Base-by-base conservation (phyloP, 2,113 vertebrate species). In the Himantopus leucocephalus region DNA sequence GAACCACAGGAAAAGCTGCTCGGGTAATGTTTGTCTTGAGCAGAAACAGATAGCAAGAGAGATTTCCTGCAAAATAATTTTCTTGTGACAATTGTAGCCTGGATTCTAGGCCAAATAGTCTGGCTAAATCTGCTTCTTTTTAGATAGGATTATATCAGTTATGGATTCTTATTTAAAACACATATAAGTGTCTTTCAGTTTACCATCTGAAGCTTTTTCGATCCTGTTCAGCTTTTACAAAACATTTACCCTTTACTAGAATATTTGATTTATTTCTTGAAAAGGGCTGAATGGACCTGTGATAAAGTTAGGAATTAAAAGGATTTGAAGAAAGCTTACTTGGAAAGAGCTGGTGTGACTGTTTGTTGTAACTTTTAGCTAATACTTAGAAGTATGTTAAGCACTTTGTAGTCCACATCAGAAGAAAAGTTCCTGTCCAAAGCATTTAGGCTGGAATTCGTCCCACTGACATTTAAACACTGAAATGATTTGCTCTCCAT, bases 1-100 rank as follows among this genome's bases (percentile, higher is more conserved):
- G 90, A 66, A 50, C 50, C 53, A 77, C 66, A 71, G 92, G 92
- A 97, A 94, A 95, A 93, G 43, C 52, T 63, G 43, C 74, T 81
- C 30, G 90, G 84, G 17, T 75, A 71, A 76, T 80, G n/a, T 84
- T 94, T 95, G 34, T 66, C 72, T 88, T 88, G 32, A 85, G 35
- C 32, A 70, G 60, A 90, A 94, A 64, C 64, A 92, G 82, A 85
- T 10, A 90, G 41, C 81, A 87, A 37, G 47, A 90, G 39, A 90
- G 30, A 82, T 75, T 87, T 95, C 92, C 81, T 88, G 77, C 52
- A 93, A 90, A 85, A 78, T 71, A 6, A 37, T 90, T 78, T 89
- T 71, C 62, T 53, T 72, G 39, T 81, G 66, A 71, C 4, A 5
- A 91, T 59, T n/a, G 22, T 71, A 78, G 47, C 34, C 52, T 88